Conservation (phyloP, 2,797 vertebrate species). For the Sebastes baramenuke region DNA sequence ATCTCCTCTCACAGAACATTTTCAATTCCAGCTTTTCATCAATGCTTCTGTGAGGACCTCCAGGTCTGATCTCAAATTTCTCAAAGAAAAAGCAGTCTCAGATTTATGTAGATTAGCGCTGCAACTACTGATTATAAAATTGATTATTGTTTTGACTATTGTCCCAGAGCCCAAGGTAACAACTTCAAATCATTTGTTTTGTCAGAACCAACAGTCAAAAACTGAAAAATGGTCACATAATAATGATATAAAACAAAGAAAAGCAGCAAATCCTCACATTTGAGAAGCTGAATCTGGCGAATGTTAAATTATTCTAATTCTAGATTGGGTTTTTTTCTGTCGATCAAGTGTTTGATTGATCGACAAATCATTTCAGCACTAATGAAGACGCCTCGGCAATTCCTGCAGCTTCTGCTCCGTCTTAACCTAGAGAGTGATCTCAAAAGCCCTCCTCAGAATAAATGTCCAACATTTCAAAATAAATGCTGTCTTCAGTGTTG, state of each 20-base stretch:
- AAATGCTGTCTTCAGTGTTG: conserved; percentile 22
- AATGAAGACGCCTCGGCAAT: background rate
- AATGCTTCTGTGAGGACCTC: conserved; percentile 31
- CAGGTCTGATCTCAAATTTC: conserved; percentile 28
- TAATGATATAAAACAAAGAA: background rate
- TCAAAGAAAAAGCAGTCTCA: conserved; percentile 31
- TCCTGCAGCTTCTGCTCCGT: background rate
- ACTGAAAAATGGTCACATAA: background rate
- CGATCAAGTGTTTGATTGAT: background rate
- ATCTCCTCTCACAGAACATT: conserved; percentile 50
- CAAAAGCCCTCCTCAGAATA: background rate
- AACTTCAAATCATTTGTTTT: background rate
- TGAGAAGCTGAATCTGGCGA: background rate
- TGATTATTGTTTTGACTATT: background rate
- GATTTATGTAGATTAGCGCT: conserved; percentile 7
- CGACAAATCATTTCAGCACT: background rate
- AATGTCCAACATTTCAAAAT: conserved; percentile 7
- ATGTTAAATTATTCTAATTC: background rate
- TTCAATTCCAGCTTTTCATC: conserved; percentile 53
- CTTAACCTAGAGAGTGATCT: background rate
- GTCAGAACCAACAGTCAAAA: background rate
- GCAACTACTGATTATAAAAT: background rate
- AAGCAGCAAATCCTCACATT: background rate
- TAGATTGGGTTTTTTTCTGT: background rate
- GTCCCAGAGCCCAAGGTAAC: background rate